phyloP scores from a whole-genome alignment of 2,888 invertebrate species.

The Rapana venosa region DNA sequence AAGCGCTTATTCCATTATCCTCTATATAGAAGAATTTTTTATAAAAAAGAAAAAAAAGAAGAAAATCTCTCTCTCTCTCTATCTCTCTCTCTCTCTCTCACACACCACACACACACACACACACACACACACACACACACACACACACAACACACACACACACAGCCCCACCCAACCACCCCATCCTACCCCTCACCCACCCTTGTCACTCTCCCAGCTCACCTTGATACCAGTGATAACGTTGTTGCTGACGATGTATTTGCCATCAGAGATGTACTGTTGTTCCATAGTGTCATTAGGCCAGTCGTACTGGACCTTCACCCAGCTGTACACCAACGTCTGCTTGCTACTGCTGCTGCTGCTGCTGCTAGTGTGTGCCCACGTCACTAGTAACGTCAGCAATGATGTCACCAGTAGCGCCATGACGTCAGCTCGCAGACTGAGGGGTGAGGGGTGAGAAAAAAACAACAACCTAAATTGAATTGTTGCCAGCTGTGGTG shows the following conservation, averaged over 20 bases:
- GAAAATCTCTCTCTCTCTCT: no score
- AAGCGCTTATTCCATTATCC: no score
- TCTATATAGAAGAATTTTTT: no score
- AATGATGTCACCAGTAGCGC: background rate
- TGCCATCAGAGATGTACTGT: slow-evolving; percentile 48
- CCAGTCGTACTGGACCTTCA: slow-evolving; percentile 63
- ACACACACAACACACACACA: no score
- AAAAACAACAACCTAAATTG: no score
- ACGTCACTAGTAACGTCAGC: slow-evolving; percentile 3
- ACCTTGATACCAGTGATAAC: slow-evolving; percentile 26
- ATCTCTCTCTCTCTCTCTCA: no score
- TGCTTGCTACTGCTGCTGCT: background rate
- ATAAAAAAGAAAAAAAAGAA: no score
- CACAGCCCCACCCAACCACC: background rate
- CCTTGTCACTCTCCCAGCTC: background rate
- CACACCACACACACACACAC: no score
- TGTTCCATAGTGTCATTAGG: slow-evolving; percentile 55
- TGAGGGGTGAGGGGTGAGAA: no score
- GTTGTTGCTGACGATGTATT: slow-evolving; percentile 23
- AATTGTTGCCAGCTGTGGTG: no score
- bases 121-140: no score
- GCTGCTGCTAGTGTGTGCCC: background rate
- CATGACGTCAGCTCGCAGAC: background rate
- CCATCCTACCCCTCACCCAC: background rate
- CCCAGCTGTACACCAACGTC: slow-evolving; percentile 59